phyloP scores from a whole-genome alignment of 1,140 invertebrate genomes.

The Apis laboriosa region DNA sequence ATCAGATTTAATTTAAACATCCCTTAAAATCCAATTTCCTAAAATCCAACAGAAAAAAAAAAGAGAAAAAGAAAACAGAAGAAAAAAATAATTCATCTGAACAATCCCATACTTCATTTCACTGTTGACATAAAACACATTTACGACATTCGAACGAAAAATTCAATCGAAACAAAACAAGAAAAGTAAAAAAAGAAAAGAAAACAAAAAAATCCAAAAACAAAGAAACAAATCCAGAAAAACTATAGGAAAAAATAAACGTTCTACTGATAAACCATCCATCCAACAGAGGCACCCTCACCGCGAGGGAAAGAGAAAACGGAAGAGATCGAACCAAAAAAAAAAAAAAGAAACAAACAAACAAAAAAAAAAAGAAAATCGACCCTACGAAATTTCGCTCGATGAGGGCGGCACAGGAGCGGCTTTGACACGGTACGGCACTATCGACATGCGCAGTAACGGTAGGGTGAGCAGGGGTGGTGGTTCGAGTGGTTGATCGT shows the following conservation, averaged over 20 bases:
- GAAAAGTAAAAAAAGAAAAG: neutral
- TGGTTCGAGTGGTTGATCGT: conserved; percentile 56
- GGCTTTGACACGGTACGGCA: conserved; percentile 12
- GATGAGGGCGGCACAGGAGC: neutral
- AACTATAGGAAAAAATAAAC: neutral
- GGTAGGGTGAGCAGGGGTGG: conserved; percentile 40
- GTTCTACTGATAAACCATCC: neutral
- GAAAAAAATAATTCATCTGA: neutral
- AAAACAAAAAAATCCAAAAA: neutral
- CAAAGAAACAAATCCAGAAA: neutral
- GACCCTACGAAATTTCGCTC: conserved; percentile 2
- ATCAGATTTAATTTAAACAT: no score
- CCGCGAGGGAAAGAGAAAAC: neutral
- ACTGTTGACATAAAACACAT: neutral
- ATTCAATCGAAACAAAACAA: neutral
- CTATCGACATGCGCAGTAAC: conserved; percentile 53
- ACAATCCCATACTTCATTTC: neutral
- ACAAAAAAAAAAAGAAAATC: conserved; percentile 1
- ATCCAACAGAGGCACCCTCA: neutral
- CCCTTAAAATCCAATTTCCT: neutral
- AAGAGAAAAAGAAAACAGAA: neutral
- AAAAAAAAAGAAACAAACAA: neutral
- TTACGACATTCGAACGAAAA: neutral
- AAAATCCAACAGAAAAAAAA: neutral
- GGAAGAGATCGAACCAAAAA: neutral